A percentile compares a stretch with the other conserved stretches of the same genome.
phyloP scores from a whole-genome alignment of 2,888 invertebrate species.

The Athetis lepigone region DNA sequence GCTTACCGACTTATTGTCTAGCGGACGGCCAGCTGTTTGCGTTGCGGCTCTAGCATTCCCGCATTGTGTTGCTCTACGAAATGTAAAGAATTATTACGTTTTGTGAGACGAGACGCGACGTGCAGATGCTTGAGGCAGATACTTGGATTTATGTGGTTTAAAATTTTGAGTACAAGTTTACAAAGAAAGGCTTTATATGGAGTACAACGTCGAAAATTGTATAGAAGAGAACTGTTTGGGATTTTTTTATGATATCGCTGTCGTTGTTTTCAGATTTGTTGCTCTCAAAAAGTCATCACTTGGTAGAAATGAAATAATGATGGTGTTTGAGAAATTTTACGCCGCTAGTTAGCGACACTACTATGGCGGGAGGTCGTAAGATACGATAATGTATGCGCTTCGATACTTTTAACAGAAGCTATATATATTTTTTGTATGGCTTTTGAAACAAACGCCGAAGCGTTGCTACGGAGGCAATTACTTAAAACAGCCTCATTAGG shows the following conservation, averaged over 20 bases:
- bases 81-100: conserved; percentile 44
- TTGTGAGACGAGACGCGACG: conserved; percentile 28
- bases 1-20: conserved; percentile 73
- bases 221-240: not conserved
- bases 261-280: not conserved
- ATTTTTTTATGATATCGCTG: not conserved
- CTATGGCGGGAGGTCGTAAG: too few relatives aligned
- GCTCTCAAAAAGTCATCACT: not conserved
- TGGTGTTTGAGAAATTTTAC: too few relatives aligned
- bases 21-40: conserved; percentile 74
- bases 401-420: too few relatives aligned
- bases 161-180: conserved; percentile 12
- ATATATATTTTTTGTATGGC: too few relatives aligned
- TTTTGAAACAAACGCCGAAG: too few relatives aligned
- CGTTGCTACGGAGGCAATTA: too few relatives aligned
- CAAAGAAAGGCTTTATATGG: conserved; percentile 12
- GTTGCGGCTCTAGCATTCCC: conserved; percentile 74
- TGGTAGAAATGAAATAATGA: too few relatives aligned
- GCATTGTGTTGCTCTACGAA: conserved; percentile 58
- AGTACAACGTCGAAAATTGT: not conserved
- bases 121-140: conserved; percentile 11
- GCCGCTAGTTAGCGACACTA: too few relatives aligned
- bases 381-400: too few relatives aligned
- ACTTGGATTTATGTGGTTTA: conserved; percentile 5
- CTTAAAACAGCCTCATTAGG: too few relatives aligned